phyloP scores from a whole-genome alignment of 2,113 vertebrate species.

The Equus przewalskii region DNA sequence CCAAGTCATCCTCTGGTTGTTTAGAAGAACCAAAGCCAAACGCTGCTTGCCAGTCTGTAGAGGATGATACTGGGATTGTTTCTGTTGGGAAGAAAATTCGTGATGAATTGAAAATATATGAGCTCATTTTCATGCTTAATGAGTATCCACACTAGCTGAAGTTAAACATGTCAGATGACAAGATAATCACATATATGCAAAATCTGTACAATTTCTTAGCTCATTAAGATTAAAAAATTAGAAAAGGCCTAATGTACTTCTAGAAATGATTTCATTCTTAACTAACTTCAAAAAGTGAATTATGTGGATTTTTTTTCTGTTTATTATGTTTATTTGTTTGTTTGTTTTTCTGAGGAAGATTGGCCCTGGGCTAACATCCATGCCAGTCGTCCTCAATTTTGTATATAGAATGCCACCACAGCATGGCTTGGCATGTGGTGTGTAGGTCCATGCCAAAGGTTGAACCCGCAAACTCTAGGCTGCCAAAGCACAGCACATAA shows the following conservation, averaged over 20 bases:
- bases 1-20: constrained; percentile 98
- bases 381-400: no score
- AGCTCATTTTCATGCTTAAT: background rate
- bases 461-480: no score
- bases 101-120: constrained; percentile 27
- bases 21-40: constrained; percentile 99
- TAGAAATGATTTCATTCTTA: constrained; percentile 33
- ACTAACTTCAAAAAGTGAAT: constrained; percentile 45
- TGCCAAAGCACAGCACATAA: no score
- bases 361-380: no score
- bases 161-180: background rate
- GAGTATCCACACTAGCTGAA: background rate
- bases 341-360: no score
- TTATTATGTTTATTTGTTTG: no score
- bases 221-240: constrained; percentile 6
- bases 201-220: background rate
- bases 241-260: constrained; percentile 25
- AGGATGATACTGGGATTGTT: constrained; percentile 99
- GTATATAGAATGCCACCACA: no score
- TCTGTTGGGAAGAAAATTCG: constrained; percentile 88
- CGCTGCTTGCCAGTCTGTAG: constrained; percentile 99
- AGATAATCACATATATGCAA: constrained; percentile 4
- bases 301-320: background rate
- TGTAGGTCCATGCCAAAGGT: no score
- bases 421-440: no score